These are phyloP conservation scores for Hippocampus zosterae DNA, from an alignment of 2,113 vertebrate species.

Conservation along the genomic window DNA sequence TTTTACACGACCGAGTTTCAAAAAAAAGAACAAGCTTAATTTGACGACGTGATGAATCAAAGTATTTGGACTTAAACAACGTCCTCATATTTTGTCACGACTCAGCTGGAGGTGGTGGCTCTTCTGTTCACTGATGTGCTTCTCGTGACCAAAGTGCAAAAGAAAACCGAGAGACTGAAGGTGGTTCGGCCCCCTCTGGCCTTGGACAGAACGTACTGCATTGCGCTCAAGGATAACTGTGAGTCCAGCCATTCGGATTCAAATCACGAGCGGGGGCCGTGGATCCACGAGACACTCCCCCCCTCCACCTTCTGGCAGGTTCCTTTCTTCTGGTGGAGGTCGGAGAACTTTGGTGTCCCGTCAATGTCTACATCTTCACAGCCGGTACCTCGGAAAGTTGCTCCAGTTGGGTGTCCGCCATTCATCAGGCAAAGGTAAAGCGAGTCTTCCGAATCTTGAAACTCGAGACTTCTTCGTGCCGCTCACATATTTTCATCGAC, in stretches of 20 bases:
- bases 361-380: conserved; percentile 63
- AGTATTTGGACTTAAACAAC: too few species aligned
- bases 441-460: too few species aligned
- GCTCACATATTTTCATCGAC: not conserved
- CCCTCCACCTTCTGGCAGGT: conserved; percentile 43
- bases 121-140: conserved; percentile 82
- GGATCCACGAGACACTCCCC: not conserved
- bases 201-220: conserved; percentile 73
- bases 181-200: conserved; percentile 77
- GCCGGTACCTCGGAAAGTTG: conserved; percentile 60
- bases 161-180: conserved; percentile 75
- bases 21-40: too few species aligned
- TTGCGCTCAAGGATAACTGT: conserved; percentile 75
- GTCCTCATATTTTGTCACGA: not conserved
- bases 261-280: not conserved
- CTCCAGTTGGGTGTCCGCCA: conserved; percentile 61
- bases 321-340: conserved; percentile 73
- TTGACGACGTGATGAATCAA: too few species aligned
- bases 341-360: conserved; percentile 64
- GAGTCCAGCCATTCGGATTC: conserved; percentile 33
- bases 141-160: conserved; percentile 79
- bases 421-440: conserved; percentile 65
- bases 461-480: too few species aligned
- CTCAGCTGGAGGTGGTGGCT: conserved; percentile 74
- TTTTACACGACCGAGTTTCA: not conserved